Base-by-base conservation (phyloP, 2,113 vertebrate genomes). In the Chaetura pelagica region DNA sequence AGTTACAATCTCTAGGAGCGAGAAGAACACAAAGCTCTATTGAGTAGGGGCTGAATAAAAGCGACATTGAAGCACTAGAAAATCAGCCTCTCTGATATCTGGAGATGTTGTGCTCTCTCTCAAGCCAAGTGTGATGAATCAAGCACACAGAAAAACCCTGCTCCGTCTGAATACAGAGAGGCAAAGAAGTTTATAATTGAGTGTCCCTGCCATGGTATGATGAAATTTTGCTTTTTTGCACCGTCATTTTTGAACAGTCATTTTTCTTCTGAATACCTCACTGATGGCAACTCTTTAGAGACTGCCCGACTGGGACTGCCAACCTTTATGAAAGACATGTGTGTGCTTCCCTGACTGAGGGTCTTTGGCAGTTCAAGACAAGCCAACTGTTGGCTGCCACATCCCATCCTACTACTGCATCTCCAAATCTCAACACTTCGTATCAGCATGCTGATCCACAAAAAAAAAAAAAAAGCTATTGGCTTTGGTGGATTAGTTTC, bases 41-140 rank as follows among this genome's bases (percentile, higher is more conserved):
- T 94, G 94, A 97, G 83, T 4, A 86, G 72, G 62, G 69, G 61
- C 64, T 64, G 85, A 95, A 96, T 92, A 95, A 95, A 96, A 96
- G 95, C 85, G 84, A 94, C 93, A 96, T 94, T 95, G 94, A 97
- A 95, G 90, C 86, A 64, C 88, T 84, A 81, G 83, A 90, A 48
- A 95, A 95, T 90, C 93, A 80, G 88, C 88, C 96, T 78, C 93
- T 74, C 88, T n/a, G 58, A 32, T 95, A 95, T 92, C 93, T 95
- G 92, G 94, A 93, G 92, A 96, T 93, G 93, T 93, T 96, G 96
- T 83, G 87, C 90, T 90, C 82, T 95, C 93, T 93, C 94, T 96
- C 93, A 94, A 93, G 94, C 96, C 93, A 92, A 96, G 89, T 78
- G 92, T 72, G 94, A 96, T 96, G 94, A 97, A 96, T 97, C 93